These are phyloP conservation scores for Drosophila subsilvestris DNA, from an alignment of 2,888 invertebrate genomes.

Conservation along the genomic window DNA sequence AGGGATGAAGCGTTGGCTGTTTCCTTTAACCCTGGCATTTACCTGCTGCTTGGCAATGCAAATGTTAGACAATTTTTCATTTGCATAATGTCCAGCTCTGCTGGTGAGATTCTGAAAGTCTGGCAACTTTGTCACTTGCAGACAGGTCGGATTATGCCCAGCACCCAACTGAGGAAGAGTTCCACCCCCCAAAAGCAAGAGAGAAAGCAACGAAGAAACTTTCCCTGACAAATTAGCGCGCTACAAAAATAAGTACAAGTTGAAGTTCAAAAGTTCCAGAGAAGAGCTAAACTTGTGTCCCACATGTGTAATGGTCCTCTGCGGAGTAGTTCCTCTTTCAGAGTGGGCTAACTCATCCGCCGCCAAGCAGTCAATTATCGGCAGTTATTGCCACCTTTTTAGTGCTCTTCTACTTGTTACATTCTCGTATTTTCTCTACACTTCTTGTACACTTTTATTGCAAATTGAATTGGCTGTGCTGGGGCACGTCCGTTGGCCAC, in stretches of 20 bases:
- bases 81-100: constrained; percentile 55
- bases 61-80: constrained; percentile 59
- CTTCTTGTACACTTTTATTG: constrained; percentile 60
- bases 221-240: constrained; percentile 35
- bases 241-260: background rate
- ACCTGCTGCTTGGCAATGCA: constrained; percentile 56
- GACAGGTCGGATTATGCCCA: constrained; percentile 33
- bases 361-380: constrained; percentile 28
- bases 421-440: constrained; percentile 3
- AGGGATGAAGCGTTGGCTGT: background rate
- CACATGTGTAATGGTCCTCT: constrained; percentile 48
- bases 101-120: constrained; percentile 43
- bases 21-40: constrained; percentile 42
- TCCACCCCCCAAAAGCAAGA: too few relatives aligned
- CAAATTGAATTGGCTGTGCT: constrained; percentile 73
- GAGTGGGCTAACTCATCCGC: constrained; percentile 40
- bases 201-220: constrained; percentile 5
- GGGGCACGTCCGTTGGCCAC: constrained; percentile 58
- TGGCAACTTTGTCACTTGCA: constrained; percentile 35
- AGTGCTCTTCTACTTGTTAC: constrained; percentile 37
- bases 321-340: constrained; percentile 8
- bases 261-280: constrained; percentile 13
- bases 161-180: background rate
- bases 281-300: constrained; percentile 36
- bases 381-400: constrained; percentile 31